These are phyloP conservation scores for Gastrophryne carolinensis DNA, from an alignment of 2,797 vertebrate species.

Conservation along the genomic window DNA sequence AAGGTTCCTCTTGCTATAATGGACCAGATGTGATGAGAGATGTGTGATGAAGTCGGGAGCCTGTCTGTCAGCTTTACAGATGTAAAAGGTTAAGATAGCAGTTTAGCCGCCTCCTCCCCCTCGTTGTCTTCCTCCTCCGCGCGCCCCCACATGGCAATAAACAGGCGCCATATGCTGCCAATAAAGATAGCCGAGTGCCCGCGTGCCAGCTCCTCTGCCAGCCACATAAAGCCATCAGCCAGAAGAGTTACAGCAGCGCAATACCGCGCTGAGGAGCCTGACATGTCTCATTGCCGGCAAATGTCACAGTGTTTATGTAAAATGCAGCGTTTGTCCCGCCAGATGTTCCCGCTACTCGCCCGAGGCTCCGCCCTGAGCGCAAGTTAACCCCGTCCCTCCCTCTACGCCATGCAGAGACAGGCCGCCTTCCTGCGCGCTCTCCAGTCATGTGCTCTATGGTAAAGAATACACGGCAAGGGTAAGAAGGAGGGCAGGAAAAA, in stretches of 20 bases:
- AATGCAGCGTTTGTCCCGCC: slow-evolving; percentile 31
- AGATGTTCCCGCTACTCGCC: slow-evolving; percentile 34
- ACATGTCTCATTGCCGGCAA: slow-evolving; percentile 64
- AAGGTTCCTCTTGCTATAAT: too few relatives aligned
- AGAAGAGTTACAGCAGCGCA: slow-evolving; percentile 73
- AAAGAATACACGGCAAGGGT: not conserved
- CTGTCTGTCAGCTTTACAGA: slow-evolving; percentile 57
- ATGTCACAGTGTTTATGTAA: slow-evolving; percentile 63
- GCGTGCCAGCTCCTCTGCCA: slow-evolving; percentile 72
- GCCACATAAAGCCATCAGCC: slow-evolving; percentile 76
- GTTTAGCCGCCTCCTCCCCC: slow-evolving; percentile 61
- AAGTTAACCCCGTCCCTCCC: not conserved
- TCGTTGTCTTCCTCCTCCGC: not conserved
- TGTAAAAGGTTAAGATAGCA: slow-evolving; percentile 75
- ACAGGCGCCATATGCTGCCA: slow-evolving; percentile 75
- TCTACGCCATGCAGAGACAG: too few relatives aligned
- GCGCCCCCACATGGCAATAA: slow-evolving; percentile 73
- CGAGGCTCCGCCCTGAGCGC: not conserved
- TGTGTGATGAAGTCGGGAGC: not conserved
- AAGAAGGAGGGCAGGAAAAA: not conserved
- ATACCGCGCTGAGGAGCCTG: slow-evolving; percentile 11
- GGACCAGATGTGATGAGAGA: not conserved
- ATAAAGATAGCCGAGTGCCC: slow-evolving; percentile 70
- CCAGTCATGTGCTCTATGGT: not conserved
- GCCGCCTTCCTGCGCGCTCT: not conserved